Percentiles rank a stretch among this genome's conserved stretches.
These are phyloP conservation scores for Perodicticus potto DNA, from an alignment of 2,797 vertebrate genomes.

Conservation along the genomic window DNA sequence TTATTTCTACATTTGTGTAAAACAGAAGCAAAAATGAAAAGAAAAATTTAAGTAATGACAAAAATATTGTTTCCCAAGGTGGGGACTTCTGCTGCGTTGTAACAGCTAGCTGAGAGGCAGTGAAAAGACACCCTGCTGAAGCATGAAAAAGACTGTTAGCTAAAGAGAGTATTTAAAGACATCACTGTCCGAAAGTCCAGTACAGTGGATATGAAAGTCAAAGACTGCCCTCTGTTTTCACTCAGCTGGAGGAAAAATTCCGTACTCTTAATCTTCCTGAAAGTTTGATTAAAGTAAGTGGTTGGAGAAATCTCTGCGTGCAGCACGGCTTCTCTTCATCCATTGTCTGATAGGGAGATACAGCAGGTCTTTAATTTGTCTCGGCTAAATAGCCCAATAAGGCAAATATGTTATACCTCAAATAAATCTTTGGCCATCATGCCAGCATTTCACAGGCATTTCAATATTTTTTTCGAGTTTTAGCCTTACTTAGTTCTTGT, in stretches of 20 bases:
- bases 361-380: slow-evolving; percentile 37
- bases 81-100: background rate
- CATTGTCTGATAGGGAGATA: background rate
- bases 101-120: background rate
- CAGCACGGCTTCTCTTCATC: background rate
- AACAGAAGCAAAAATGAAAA: background rate
- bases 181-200: background rate
- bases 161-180: background rate
- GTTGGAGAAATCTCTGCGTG: slow-evolving; percentile 6
- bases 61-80: background rate
- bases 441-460: slow-evolving; percentile 16
- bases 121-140: background rate
- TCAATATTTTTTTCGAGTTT: background rate
- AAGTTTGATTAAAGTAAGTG: slow-evolving; percentile 45
- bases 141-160: background rate
- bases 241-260: background rate
- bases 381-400: background rate
- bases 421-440: background rate
- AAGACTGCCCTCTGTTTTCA: background rate
- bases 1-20: slow-evolving; percentile 40
- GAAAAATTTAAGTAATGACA: slow-evolving; percentile 8
- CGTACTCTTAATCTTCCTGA: slow-evolving; percentile 6
- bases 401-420: background rate
- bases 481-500: slow-evolving; percentile 18
- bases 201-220: background rate